phyloP scores from a whole-genome alignment of 2,113 vertebrate genomes.

The Pongo pygmaeus region DNA sequence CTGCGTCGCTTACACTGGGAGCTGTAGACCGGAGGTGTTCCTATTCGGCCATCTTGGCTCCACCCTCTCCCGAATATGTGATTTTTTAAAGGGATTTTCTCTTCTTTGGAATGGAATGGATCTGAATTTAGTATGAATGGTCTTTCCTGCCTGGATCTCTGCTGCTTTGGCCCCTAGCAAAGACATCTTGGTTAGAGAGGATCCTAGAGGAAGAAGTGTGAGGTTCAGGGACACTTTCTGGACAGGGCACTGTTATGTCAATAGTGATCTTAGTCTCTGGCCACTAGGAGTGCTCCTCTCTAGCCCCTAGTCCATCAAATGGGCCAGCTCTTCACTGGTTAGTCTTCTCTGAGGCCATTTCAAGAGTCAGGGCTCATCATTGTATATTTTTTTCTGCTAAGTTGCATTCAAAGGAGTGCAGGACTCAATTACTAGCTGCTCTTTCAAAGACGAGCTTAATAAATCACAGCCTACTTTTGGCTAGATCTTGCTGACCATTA shows the following conservation, averaged over 20 bases:
- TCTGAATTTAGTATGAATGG: neutral
- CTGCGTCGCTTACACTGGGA: too few species aligned
- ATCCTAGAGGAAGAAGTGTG: neutral
- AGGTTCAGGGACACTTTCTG: fast-evolving
- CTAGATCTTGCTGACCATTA: neutral
- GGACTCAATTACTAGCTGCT: neutral
- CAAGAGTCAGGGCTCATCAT: neutral
- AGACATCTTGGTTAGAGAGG: neutral
- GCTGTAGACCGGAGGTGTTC: too few species aligned
- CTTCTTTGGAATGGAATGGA: neutral
- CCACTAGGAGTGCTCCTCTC: neutral
- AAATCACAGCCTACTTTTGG: neutral
- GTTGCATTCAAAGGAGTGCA: neutral
- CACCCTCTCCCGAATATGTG: neutral
- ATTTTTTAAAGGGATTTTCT: neutral
- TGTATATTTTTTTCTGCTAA: neutral
- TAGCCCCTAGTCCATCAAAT: neutral
- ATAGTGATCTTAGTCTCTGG: fast-evolving
- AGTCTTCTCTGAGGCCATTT: neutral
- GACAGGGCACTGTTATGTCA: fast-evolving
- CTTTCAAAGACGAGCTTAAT: neutral
- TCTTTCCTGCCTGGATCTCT: neutral
- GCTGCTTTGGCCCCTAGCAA: neutral
- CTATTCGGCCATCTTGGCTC: too few species aligned
- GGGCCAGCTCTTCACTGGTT: neutral